Percentiles rank a stretch among this genome's conserved stretches.
Evolutionary conservation across 2,797 vertebrate species (phyloP).

Genomic region (Sebastes variabilis): DNA sequence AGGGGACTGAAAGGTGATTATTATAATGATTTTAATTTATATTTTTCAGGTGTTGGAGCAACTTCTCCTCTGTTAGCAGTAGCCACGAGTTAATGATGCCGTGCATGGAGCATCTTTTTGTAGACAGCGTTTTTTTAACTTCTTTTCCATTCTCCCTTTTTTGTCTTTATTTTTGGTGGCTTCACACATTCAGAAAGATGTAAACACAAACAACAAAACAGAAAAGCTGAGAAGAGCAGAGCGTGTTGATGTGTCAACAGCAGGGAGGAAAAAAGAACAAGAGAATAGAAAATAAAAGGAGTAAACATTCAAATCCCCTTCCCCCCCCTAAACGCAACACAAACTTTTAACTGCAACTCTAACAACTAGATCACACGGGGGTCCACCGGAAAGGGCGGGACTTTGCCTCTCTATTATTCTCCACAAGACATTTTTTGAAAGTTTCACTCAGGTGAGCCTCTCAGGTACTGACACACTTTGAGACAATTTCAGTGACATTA

Average conservation of each 20-base stretch:
- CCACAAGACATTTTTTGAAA: neutral
- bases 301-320: neutral
- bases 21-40: slow-evolving; percentile 8
- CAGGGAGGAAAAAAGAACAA: neutral
- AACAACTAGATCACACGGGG: neutral
- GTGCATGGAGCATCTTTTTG: neutral
- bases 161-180: neutral
- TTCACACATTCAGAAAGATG: neutral
- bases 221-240: slow-evolving; percentile 5
- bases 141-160: neutral
- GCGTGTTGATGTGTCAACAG: neutral
- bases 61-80: neutral
- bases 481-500: slow-evolving; percentile 48
- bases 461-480: slow-evolving; percentile 10
- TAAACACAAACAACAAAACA: neutral
- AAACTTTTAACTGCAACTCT: neutral
- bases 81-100: neutral
- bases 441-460: neutral
- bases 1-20: slow-evolving; percentile 24
- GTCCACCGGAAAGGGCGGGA: no score
- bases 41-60: slow-evolving; percentile 3
- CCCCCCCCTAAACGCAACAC: neutral
- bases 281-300: neutral
- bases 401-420: neutral
- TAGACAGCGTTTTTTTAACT: neutral